A percentile compares a stretch with the other conserved stretches of the same genome.
phyloP scores from a whole-genome alignment of 2,797 vertebrate species.

The Dallia pectoralis region DNA sequence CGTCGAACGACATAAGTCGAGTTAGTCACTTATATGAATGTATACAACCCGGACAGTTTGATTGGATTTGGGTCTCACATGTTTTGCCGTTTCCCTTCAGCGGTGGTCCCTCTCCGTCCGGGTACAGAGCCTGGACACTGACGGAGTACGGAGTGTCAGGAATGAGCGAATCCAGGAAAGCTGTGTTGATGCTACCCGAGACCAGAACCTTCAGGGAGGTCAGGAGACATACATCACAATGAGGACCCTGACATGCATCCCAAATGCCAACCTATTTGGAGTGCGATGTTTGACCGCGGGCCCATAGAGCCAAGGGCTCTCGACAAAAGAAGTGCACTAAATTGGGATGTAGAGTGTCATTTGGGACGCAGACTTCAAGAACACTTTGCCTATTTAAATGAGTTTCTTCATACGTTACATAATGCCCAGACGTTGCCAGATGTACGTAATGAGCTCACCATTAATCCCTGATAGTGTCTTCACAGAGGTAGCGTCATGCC shows the following conservation, averaged over 20 bases:
- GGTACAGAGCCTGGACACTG: slow-evolving; percentile 82
- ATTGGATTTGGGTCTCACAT: slow-evolving; percentile 70
- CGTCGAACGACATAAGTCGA: neutral
- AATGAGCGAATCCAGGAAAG: slow-evolving; percentile 85
- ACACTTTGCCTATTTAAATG: slow-evolving; percentile 28
- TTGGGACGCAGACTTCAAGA: neutral
- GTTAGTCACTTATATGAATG: neutral
- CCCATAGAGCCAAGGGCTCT: neutral
- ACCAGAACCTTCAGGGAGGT: slow-evolving; percentile 79
- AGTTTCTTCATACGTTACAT: slow-evolving; percentile 32
- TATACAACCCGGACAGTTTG: neutral
- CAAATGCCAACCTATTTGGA: neutral
- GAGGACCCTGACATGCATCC: neutral
- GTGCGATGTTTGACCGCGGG: neutral
- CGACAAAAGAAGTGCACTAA: neutral
- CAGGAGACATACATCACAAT: slow-evolving; percentile 1
- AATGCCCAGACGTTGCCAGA: slow-evolving; percentile 52
- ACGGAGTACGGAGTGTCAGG: slow-evolving; percentile 89
- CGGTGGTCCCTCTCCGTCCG: slow-evolving; percentile 81
- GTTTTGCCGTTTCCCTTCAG: slow-evolving; percentile 83
- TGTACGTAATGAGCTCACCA: slow-evolving; percentile 67
- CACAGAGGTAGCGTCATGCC: slow-evolving; percentile 41
- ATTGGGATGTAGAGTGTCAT: neutral
- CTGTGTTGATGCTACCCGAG: slow-evolving; percentile 79
- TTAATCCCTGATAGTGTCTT: slow-evolving; percentile 51